Evolutionary conservation across 2,797 vertebrate genomes (phyloP), one percentile per base, ranked within the genome.

Genomic region (Sebastes trivittatus): DNA sequence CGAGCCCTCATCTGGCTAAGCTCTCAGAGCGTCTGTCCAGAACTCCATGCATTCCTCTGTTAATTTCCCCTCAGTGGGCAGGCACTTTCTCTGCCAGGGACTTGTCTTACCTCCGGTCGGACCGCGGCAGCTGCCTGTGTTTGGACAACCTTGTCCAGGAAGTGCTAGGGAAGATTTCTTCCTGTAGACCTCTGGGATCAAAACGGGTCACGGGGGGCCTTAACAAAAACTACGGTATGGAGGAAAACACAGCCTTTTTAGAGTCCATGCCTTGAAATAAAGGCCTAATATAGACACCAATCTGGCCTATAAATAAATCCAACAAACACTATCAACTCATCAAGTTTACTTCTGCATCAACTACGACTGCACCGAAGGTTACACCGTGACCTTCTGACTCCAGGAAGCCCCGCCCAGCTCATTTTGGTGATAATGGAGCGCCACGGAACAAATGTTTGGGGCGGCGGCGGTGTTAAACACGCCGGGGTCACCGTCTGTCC

Each of bases 61-160:
- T 94, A 88, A 95, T 92, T 88, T 93, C 87, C 86, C 86, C 90
- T 92, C 92, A 88, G 91, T 89, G 85, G 89, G 83, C 88, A 85
- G 76, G 75, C 83, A 59, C 82, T 86, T 67, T 86, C 78, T 64
- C 86, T 85, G 90, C 86, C 87, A 87, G 83, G 84, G 83, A 90
- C 92, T 85, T 36, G 74, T 85, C 90, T 86, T 81, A 93, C 89
- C 89, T 91, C 87, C 77, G 74, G 89, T 86, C 54, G 32, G 70
- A 89, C 59, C 58, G 68, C 81, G 83, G 88, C 89, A 89, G 91
- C 93, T 89, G 90, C 79, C 82, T 80, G 80, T 84, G 85, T 93
- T 91, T 83, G 87, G 79, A 92, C 78, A 87, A 87, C 81, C 77
- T 42, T 60, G 74, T 76, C 62, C 89, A 90, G 89, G 86, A 94